Conservation (phyloP, 2,888 invertebrate species). For the Melanophora roralis region DNA sequence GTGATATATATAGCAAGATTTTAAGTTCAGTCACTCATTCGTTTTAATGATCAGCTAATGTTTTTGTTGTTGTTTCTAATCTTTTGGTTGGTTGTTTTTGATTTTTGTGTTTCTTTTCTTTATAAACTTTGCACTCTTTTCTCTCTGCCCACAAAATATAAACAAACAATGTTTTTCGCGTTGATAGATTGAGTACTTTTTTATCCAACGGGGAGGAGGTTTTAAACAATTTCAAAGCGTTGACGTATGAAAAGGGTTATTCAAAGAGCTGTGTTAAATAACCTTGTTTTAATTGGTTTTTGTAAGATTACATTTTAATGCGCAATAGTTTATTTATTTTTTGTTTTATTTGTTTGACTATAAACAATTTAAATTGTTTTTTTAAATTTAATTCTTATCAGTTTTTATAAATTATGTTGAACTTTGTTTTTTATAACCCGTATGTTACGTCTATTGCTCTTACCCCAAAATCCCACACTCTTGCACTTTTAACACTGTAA, state of each 20-base stretch:
- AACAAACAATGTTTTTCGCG: constrained; percentile 23
- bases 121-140: constrained; percentile 17
- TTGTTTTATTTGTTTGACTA: not conserved
- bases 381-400: not conserved
- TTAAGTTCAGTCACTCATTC: constrained; percentile 37
- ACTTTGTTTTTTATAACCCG: constrained; percentile 17
- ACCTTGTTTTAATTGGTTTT: constrained; percentile 3
- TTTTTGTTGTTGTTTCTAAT: constrained; percentile 23
- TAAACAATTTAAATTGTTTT: not conserved
- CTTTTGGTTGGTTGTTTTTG: constrained; percentile 14
- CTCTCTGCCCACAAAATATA: constrained; percentile 17
- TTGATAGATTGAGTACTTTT: not conserved
- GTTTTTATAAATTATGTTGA: not conserved
- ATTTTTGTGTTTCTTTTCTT: constrained; percentile 19
- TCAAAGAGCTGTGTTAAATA: not conserved
- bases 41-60: constrained; percentile 26
- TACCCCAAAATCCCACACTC: constrained; percentile 18
- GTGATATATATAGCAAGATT: constrained; percentile 55
- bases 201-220: not conserved
- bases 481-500: constrained; percentile 35
- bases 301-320: constrained; percentile 20
- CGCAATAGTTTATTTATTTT: constrained; percentile 9
- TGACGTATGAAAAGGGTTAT: constrained; percentile 1
- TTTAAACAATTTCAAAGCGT: not conserved
- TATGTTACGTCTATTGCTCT: not conserved